A percentile compares a stretch with the other conserved stretches of the same genome.
Conservation (phyloP, 1,140 invertebrate species). For the Arion vulgaris region DNA sequence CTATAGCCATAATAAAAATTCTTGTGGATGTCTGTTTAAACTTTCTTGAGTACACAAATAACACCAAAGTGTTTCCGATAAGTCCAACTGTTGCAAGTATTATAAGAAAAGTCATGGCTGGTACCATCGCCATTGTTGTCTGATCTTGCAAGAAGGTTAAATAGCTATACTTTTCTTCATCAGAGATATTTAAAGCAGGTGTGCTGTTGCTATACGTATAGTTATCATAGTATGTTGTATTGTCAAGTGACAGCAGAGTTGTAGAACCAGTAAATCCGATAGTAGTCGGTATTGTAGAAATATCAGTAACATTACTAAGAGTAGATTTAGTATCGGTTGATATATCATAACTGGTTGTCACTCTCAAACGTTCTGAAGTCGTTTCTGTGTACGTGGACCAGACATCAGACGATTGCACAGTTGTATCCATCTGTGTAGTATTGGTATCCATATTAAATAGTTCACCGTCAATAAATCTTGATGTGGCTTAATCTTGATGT, state of each 20-base stretch:
- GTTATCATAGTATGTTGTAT: neutral
- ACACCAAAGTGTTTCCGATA: neutral
- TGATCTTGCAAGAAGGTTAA: neutral
- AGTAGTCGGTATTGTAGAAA: neutral
- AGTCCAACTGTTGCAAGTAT: neutral
- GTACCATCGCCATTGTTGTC: neutral
- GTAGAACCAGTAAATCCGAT: neutral
- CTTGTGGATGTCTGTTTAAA: conserved; percentile 10
- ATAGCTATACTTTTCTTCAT: neutral
- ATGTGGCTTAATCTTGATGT: too few species aligned
- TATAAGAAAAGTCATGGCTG: neutral
- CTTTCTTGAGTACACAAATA: conserved; percentile 14
- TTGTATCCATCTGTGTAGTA: too few species aligned
- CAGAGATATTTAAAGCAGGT: neutral
- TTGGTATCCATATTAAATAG: too few species aligned
- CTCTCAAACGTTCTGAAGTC: too few species aligned
- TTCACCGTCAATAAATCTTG: too few species aligned
- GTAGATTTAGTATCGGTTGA: too few species aligned
- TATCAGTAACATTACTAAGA: neutral
- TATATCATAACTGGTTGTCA: neutral
- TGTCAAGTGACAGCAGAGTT: neutral
- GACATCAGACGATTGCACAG: too few species aligned
- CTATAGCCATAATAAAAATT: conserved; percentile 5
- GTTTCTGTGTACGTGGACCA: too few species aligned
- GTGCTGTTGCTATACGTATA: neutral